These are phyloP conservation scores for Zeugodacus cucurbitae DNA, from an alignment of 1,140 invertebrate species.

Conservation along the genomic window DNA sequence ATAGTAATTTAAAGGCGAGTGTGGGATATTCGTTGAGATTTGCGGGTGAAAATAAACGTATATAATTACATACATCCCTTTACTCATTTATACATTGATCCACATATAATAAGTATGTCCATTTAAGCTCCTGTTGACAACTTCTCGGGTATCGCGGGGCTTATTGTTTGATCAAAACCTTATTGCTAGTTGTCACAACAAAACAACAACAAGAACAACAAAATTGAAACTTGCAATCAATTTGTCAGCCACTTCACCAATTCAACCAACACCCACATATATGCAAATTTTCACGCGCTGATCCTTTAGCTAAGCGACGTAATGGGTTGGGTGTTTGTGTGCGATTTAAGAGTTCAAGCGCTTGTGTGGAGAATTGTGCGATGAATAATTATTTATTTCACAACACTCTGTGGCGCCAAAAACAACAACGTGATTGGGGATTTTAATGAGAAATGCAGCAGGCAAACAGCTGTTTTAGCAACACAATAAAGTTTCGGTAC, in stretches of 20 bases:
- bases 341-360: neutral
- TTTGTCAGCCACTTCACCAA: neutral
- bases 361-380: neutral
- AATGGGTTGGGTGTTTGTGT: neutral
- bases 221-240: neutral
- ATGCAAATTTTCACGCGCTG: neutral
- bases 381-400: neutral
- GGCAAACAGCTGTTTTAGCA: neutral
- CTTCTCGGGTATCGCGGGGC: neutral
- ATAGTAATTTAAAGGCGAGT: neutral
- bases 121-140: neutral
- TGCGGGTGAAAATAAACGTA: too few species aligned
- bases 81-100: too few species aligned
- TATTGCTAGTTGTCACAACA: neutral
- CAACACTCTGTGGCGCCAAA: neutral
- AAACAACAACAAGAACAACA: neutral
- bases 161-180: neutral
- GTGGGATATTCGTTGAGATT: neutral
- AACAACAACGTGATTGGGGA: neutral
- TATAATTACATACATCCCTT: neutral
- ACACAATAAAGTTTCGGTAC: neutral
- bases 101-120: accelerated
- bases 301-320: neutral
- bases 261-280: neutral
- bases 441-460: neutral